These are phyloP conservation scores for Ciconia stormi DNA, from an alignment of 2,113 vertebrate genomes.

Conservation along the genomic window DNA sequence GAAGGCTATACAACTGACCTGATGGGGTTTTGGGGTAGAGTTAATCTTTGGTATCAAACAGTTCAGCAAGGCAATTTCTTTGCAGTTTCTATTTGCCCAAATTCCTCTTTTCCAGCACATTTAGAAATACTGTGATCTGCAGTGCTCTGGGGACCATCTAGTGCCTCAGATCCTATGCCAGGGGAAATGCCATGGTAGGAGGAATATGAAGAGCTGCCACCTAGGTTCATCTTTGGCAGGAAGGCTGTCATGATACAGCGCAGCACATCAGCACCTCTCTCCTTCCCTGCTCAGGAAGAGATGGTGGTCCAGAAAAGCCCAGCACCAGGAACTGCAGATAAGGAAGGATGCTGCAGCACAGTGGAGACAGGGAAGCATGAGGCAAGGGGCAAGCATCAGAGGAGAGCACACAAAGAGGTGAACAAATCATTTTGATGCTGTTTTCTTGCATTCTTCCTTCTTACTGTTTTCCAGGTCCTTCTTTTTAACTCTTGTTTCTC, in stretches of 20 bases:
- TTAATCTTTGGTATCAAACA: background rate
- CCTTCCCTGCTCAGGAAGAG: background rate
- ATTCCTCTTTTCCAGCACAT: background rate
- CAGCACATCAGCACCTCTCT: background rate
- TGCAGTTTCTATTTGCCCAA: background rate
- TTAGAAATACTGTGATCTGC: fast-evolving
- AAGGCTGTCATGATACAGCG: background rate
- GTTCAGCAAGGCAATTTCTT: background rate
- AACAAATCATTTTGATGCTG: background rate
- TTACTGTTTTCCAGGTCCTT: background rate
- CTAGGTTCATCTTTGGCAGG: background rate
- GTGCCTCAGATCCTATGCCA: background rate
- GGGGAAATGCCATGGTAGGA: background rate
- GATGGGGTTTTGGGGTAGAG: background rate
- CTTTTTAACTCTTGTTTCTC: background rate
- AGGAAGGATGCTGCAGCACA: background rate
- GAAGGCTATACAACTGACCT: background rate
- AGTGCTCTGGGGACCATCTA: background rate
- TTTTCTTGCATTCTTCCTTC: background rate
- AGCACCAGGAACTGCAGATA: background rate
- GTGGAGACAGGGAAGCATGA: fast-evolving
- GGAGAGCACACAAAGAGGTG: background rate
- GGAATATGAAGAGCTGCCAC: background rate
- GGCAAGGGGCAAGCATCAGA: background rate
- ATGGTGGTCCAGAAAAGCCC: background rate